Base-by-base conservation (phyloP, 2,113 vertebrate species). In the Quiscalus mexicanus region DNA sequence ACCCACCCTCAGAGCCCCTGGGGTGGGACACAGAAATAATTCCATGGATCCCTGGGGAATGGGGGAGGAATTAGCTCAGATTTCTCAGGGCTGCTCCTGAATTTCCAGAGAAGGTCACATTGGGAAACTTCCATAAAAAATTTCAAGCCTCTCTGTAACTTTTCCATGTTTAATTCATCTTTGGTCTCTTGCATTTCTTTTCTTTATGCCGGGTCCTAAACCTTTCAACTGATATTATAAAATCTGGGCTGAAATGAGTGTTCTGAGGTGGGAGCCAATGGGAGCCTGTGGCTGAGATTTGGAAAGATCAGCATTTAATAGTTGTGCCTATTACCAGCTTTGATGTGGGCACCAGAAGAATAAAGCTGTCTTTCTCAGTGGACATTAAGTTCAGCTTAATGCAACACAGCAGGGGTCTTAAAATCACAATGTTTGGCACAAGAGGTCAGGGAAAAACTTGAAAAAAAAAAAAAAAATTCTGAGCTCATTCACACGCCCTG, bases 161-260 rank as follows among this genome's bases (percentile, higher is more conserved):
- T 95, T 89, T 63, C 85, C 62, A 97, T 97, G 89, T 94, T 93
- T 97, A 97, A 98, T 97, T 97, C 92, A 98, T 97, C 81, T 52
- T 69, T 39, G 41, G 11, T 93, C 76, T 90, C 80, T 62, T 86
- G 67, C 87, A 50, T 96, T 96, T 30, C 50, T 95, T 88, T 86
- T 47, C 76, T 96, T 98, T 97, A 93, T 94, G 79, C 68, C 25
- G 77, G 76, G 42, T 93, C 83, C 97, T 96, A 97, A 97, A 97
- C 85, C 89, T 95, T 97, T 97, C 70, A 96, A 64, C 81, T 95
- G 78, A 74, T 95, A 92, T 82, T 89, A 83, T 97, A 95, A 92
- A 96, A 95, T 78, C 45, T 23, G 74, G 77, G 76, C 39, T 90
- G 75, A 92, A 93, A 91, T 69, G 83, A 87, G 14, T 41, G 82